Conservation (phyloP, 1,140 invertebrate genomes). For the Pachypsylla venusta region DNA sequence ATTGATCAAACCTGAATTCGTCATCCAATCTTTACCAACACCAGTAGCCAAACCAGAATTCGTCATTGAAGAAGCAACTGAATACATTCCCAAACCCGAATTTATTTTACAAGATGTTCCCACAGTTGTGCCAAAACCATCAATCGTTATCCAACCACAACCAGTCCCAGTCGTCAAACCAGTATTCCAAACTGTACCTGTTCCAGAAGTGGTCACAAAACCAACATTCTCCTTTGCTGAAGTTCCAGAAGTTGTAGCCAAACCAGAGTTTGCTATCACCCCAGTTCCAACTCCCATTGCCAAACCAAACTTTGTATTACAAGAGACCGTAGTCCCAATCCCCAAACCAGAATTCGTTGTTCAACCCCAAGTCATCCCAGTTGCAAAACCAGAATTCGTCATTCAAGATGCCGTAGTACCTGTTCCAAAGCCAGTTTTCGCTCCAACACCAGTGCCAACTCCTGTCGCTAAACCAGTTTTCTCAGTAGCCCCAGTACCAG, state of each 20-base stretch:
- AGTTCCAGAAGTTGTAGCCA: constrained; percentile 2
- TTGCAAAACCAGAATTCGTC: constrained; percentile 1
- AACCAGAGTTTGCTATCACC: background rate
- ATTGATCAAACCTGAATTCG: background rate
- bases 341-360: background rate
- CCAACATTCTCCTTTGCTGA: background rate
- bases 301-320: background rate
- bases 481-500: background rate
- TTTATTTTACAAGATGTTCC: constrained; percentile 1
- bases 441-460: background rate
- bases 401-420: background rate
- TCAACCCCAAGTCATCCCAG: background rate
- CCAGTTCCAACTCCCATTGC: background rate
- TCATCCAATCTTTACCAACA: background rate
- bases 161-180: constrained; percentile 1
- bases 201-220: background rate
- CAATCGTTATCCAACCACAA: background rate
- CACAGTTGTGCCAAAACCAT: background rate
- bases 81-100: constrained; percentile 2
- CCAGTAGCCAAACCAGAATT: constrained; percentile 7
- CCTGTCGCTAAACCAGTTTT: background rate
- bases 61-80: background rate
- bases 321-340: background rate
- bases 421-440: background rate
- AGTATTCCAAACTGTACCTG: background rate